Percentiles rank a stretch among this genome's conserved stretches.
phyloP scores from a whole-genome alignment of 2,888 invertebrate genomes.

The Morpho deidamia region DNA sequence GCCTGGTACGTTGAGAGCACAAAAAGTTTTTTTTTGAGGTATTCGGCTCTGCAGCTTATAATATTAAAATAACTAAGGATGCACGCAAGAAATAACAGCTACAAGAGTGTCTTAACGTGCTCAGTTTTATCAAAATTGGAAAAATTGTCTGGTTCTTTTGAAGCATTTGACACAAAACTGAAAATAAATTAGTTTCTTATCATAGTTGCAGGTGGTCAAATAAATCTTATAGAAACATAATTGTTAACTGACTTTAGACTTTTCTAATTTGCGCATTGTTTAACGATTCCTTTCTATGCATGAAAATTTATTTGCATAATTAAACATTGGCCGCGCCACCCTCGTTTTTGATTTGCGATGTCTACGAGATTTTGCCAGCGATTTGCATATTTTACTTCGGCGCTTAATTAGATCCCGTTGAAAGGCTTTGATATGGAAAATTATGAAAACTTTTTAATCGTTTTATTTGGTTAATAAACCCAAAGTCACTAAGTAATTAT shows the following conservation, averaged over 20 bases:
- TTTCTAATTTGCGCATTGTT: conserved; percentile 64
- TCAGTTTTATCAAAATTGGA: no score
- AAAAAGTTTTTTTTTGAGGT: no score
- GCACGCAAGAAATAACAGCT: no score
- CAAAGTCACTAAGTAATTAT: not conserved
- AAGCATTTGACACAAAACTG: no score
- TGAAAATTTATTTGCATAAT: conserved; percentile 75
- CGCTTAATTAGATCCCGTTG: conserved; percentile 48
- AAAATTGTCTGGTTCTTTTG: no score
- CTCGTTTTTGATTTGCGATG: conserved; percentile 65
- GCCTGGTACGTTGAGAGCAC: no score
- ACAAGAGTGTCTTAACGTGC: no score
- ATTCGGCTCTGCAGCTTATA: no score
- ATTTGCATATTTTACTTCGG: conserved; percentile 61
- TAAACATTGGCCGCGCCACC: conserved; percentile 58
- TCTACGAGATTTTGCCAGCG: conserved; percentile 57
- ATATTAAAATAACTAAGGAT: no score
- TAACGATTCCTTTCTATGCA: conserved; percentile 65
- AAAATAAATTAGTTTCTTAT: no score
- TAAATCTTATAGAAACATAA: not conserved
- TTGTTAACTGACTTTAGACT: not conserved
- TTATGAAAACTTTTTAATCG: conserved; percentile 9
- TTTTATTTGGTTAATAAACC: not conserved
- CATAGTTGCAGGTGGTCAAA: no score
- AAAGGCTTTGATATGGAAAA: conserved; percentile 19